phyloP scores from a whole-genome alignment of 2,113 vertebrate genomes.

The Otocyon megalotis region DNA sequence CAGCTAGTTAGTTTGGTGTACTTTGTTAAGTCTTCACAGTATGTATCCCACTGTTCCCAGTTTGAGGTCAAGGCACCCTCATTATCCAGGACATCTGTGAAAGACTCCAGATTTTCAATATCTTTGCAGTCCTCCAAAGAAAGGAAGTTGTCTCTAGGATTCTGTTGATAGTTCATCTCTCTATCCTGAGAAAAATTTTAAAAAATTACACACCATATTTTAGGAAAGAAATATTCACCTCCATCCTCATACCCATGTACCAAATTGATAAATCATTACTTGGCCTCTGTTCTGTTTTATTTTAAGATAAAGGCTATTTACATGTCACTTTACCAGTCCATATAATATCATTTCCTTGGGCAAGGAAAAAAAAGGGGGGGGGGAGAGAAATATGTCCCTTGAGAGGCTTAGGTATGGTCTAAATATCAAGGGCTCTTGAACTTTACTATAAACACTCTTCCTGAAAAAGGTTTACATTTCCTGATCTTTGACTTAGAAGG shows the following conservation, averaged over 20 bases:
- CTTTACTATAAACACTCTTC: constrained; percentile 54
- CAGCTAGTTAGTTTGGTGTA: constrained; percentile 98
- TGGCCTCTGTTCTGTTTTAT: constrained; percentile 52
- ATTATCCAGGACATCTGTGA: constrained; percentile 92
- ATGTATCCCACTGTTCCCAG: constrained; percentile 99
- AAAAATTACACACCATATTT: constrained; percentile 19
- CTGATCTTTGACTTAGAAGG: constrained; percentile 48
- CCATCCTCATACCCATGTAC: not conserved
- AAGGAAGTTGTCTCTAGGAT: constrained; percentile 94
- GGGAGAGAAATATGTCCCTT: not conserved
- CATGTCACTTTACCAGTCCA: constrained; percentile 3
- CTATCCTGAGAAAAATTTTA: constrained; percentile 90
- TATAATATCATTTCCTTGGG: not conserved
- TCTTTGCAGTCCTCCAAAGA: constrained; percentile 94
- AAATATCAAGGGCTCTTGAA: constrained; percentile 54
- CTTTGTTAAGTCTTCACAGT: constrained; percentile 99
- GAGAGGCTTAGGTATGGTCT: not conserved
- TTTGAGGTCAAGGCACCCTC: constrained; percentile 93
- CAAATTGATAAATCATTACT: constrained; percentile 23
- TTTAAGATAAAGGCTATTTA: constrained; percentile 69
- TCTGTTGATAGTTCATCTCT: constrained; percentile 97
- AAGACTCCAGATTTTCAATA: constrained; percentile 93
- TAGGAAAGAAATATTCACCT: constrained; percentile 49
- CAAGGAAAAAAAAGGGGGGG: not conserved
- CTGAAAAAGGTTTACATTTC: constrained; percentile 40